A percentile compares a stretch with the other conserved stretches of the same genome.
phyloP scores from a whole-genome alignment of 2,888 invertebrate genomes.

The Macaria notata region DNA sequence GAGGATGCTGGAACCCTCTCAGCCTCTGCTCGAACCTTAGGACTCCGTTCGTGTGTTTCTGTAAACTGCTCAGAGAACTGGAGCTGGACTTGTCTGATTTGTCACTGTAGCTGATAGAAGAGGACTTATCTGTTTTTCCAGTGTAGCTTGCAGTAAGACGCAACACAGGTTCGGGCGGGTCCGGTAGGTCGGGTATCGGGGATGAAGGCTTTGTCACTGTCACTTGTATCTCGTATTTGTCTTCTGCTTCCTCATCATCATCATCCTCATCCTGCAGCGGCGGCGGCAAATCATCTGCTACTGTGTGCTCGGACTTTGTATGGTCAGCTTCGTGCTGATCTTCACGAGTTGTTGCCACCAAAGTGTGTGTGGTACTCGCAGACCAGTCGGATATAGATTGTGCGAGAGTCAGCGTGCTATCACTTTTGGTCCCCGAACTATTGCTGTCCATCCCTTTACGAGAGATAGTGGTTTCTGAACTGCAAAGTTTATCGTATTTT shows the following conservation, averaged over 20 bases:
- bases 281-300: slow-evolving; percentile 62
- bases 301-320: slow-evolving; percentile 74
- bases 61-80: slow-evolving; percentile 75
- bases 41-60: slow-evolving; percentile 70
- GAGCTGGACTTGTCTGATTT: slow-evolving; percentile 80
- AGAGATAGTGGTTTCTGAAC: slow-evolving; percentile 81
- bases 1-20: slow-evolving; percentile 53
- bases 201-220: slow-evolving; percentile 46
- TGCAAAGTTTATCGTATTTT: slow-evolving; percentile 84
- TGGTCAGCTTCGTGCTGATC: slow-evolving; percentile 66
- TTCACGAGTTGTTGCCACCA: slow-evolving; percentile 84
- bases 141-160: slow-evolving; percentile 59
- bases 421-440: slow-evolving; percentile 89
- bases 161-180: slow-evolving; percentile 57
- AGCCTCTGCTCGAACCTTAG: slow-evolving; percentile 66
- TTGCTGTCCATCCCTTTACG: slow-evolving; percentile 77
- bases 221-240: slow-evolving; percentile 47
- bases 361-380: slow-evolving; percentile 89
- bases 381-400: slow-evolving; percentile 93
- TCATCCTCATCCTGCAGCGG: slow-evolving; percentile 26
- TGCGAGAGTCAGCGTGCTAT: slow-evolving; percentile 88
- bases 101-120: slow-evolving; percentile 77
- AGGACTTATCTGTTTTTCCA: slow-evolving; percentile 70
- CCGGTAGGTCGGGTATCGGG: slow-evolving; percentile 43
- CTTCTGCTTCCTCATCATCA: slow-evolving; percentile 41